Percentiles rank a stretch among this genome's conserved stretches.
These are phyloP conservation scores for Allobates femoralis DNA, from an alignment of 2,797 vertebrate genomes.

Conservation along the genomic window DNA sequence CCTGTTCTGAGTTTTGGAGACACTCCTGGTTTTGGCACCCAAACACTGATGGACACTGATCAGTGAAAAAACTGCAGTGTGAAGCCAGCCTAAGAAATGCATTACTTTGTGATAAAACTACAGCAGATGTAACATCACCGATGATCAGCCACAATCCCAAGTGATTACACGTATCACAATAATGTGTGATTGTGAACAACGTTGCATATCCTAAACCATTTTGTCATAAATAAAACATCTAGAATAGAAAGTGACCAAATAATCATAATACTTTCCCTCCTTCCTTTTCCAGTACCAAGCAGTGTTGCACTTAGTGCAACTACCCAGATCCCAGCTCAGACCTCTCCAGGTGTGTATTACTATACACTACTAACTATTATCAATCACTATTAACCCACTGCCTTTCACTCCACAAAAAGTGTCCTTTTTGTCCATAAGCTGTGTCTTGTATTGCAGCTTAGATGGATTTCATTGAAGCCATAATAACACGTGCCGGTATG, in stretches of 20 bases:
- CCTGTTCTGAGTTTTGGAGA: too few species aligned
- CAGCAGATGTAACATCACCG: background rate
- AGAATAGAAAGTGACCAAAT: background rate
- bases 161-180: background rate
- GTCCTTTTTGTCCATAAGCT: too few species aligned
- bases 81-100: too few species aligned
- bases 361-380: background rate
- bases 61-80: too few species aligned
- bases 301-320: background rate
- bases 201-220: background rate
- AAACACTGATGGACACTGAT: too few species aligned
- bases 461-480: too few species aligned
- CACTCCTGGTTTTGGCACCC: too few species aligned
- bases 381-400: background rate
- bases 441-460: too few species aligned
- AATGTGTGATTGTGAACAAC: too few species aligned
- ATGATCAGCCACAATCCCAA: background rate
- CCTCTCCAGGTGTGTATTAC: constrained; percentile 25
- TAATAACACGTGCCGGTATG: too few species aligned
- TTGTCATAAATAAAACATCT: background rate
- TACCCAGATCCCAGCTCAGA: background rate
- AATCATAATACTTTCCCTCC: background rate
- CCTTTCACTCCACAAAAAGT: too few species aligned
- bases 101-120: too few species aligned
- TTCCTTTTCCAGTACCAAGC: background rate